phyloP scores from a whole-genome alignment of 92 coral and sea anemone genomes.

The Palythoa heliodiscus region DNA sequence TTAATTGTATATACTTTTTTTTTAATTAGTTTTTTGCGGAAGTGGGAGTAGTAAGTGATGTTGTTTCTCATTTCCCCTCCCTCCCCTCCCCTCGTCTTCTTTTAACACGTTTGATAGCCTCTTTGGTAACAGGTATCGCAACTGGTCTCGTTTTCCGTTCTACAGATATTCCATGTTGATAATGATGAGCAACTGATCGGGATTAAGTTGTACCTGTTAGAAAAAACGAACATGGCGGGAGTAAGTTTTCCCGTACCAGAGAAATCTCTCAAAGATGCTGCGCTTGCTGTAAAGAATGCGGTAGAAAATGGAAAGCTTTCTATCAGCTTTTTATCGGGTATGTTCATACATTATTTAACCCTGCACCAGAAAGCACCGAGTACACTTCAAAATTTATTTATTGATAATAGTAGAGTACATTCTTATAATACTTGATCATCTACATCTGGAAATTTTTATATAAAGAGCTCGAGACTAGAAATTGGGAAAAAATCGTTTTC shows the following conservation, averaged over 20 bases:
- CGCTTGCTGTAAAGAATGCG: neutral
- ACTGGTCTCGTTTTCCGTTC: neutral
- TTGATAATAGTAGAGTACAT: too few species aligned
- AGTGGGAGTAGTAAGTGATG: too few species aligned
- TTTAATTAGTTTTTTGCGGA: too few species aligned
- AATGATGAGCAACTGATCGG: neutral
- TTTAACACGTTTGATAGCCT: neutral
- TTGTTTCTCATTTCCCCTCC: too few species aligned
- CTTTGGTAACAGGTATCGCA: neutral
- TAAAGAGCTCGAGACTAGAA: too few species aligned
- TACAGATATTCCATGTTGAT: neutral
- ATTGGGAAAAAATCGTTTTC: too few species aligned
- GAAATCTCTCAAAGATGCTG: conserved; percentile 10
- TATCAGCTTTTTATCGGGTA: neutral
- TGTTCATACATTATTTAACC: neutral
- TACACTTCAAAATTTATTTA: too few species aligned
- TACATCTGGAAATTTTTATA: too few species aligned
- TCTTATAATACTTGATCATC: too few species aligned
- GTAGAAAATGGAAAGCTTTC: neutral
- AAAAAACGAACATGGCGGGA: neutral
- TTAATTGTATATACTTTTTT: too few species aligned
- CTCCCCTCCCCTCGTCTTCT: neutral
- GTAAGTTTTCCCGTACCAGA: neutral
- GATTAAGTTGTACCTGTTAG: neutral
- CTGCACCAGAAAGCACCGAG: neutral